Percentiles rank a stretch among this genome's conserved stretches.
Conservation (phyloP, 2,113 vertebrate species). For the Tachycineta bicolor region DNA sequence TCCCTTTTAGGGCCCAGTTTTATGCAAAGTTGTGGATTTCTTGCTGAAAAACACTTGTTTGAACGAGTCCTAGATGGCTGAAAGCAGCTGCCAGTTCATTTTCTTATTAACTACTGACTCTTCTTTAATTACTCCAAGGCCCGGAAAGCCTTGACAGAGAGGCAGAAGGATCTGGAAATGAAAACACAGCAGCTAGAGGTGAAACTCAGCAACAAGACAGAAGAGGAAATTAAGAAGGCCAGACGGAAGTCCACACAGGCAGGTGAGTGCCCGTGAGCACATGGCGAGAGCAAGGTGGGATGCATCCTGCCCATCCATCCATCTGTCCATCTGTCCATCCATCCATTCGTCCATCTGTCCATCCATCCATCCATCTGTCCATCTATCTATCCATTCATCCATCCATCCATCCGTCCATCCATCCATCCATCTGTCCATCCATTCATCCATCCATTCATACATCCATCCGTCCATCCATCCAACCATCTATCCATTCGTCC, state of each 20-base stretch:
- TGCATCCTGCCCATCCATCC: background rate
- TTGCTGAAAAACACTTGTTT: background rate
- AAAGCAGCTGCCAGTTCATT: background rate
- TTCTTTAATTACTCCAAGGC: constrained; percentile 75
- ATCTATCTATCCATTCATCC: no score
- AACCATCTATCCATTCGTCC: no score
- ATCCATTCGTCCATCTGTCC: no score
- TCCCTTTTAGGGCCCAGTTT: background rate
- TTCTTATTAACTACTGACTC: background rate
- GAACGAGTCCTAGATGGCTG: background rate
- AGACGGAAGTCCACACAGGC: constrained; percentile 97
- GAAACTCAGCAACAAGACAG: constrained; percentile 94
- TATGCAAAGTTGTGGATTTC: background rate
- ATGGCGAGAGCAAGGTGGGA: fast-evolving
- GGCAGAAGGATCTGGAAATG: constrained; percentile 95
- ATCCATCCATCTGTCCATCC: no score
- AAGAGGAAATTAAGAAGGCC: constrained; percentile 98
- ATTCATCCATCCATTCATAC: no score
- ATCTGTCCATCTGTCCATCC: no score
- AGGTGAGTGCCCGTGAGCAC: constrained; percentile 70
- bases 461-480: no score
- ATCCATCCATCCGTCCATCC: no score
- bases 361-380: no score
- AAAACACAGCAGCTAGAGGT: constrained; percentile 97
- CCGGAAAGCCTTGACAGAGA: constrained; percentile 89